A percentile compares a stretch with the other conserved stretches of the same genome.
phyloP scores from a whole-genome alignment of 2,888 invertebrate genomes.

The Volucella bombylans region DNA sequence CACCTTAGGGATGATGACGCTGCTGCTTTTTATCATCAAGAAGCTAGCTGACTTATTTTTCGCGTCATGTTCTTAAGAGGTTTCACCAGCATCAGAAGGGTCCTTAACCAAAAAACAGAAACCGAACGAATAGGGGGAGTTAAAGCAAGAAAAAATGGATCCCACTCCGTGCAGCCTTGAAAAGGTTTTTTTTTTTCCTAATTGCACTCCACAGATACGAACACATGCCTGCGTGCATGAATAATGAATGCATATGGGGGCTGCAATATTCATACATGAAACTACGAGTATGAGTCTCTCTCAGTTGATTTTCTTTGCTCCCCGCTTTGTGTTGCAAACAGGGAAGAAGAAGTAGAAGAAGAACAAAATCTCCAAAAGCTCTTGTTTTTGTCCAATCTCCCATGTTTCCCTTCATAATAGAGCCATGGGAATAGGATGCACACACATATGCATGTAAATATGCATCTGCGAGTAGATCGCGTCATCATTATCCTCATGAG shows the following conservation, averaged over 20 bases:
- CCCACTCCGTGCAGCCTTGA: conserved; percentile 60
- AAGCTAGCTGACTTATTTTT: conserved; percentile 71
- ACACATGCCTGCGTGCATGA: conserved; percentile 7
- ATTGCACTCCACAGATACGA: conserved; percentile 37
- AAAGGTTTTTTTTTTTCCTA: conserved; percentile 59
- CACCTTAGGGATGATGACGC: conserved; percentile 66
- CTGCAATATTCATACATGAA: too few species aligned
- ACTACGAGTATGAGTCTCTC: not conserved
- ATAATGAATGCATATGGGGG: conserved; percentile 36
- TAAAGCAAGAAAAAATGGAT: conserved; percentile 12
- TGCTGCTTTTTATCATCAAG: conserved; percentile 55
- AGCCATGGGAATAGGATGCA: conserved; percentile 39
- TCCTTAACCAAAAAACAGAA: conserved; percentile 49
- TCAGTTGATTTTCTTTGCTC: too few species aligned
- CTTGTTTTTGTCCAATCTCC: conserved; percentile 67
- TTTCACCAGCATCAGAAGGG: conserved; percentile 56
- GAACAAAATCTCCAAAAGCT: conserved; percentile 46
- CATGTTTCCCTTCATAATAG: conserved; percentile 40
- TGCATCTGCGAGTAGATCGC: conserved; percentile 14
- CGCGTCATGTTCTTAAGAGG: conserved; percentile 69
- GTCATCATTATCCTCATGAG: conserved; percentile 64
- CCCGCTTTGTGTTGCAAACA: conserved; percentile 13
- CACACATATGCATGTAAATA: conserved; percentile 13
- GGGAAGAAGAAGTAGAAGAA: conserved; percentile 27
- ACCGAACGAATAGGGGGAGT: not conserved